These are phyloP conservation scores for Rhagoletis pomonella DNA, from an alignment of 1,140 invertebrate genomes.

Conservation along the genomic window DNA sequence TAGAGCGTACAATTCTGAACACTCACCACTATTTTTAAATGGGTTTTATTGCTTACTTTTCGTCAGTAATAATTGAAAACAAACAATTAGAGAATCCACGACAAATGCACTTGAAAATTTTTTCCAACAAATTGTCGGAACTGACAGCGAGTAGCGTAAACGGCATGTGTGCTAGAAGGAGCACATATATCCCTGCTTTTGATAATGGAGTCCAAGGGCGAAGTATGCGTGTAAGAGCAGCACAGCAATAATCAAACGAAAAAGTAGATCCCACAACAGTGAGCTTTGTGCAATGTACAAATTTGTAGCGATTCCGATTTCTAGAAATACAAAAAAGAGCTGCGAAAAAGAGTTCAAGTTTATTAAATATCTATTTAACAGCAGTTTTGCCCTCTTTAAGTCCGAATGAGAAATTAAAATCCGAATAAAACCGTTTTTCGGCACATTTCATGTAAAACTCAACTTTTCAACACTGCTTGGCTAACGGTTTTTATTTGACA, in stretches of 20 bases:
- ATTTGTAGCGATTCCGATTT: not conserved
- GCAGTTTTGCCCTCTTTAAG: too few species aligned
- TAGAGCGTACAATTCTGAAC: constrained; percentile 16
- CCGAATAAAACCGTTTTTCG: too few species aligned
- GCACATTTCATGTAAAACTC: too few species aligned
- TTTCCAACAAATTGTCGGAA: constrained; percentile 39
- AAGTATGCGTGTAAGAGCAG: not conserved
- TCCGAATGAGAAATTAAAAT: too few species aligned
- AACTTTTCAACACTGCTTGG: too few species aligned
- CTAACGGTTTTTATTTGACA: too few species aligned
- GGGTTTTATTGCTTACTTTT: constrained; percentile 56
- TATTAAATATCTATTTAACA: too few species aligned
- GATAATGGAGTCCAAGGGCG: not conserved
- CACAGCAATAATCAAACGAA: not conserved
- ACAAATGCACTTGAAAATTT: constrained; percentile 48
- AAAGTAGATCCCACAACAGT: not conserved
- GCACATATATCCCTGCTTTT: not conserved
- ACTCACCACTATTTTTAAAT: constrained; percentile 57
- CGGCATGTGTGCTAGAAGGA: not conserved
- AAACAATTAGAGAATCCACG: constrained; percentile 53
- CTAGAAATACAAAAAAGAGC: too few species aligned
- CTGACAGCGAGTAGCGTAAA: constrained; percentile 14
- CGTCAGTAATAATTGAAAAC: constrained; percentile 54
- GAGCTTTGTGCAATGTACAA: not conserved
- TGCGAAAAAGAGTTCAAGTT: too few species aligned